These are phyloP conservation scores for Chloroclysta siterata DNA, from an alignment of 2,888 invertebrate species.

Conservation along the genomic window DNA sequence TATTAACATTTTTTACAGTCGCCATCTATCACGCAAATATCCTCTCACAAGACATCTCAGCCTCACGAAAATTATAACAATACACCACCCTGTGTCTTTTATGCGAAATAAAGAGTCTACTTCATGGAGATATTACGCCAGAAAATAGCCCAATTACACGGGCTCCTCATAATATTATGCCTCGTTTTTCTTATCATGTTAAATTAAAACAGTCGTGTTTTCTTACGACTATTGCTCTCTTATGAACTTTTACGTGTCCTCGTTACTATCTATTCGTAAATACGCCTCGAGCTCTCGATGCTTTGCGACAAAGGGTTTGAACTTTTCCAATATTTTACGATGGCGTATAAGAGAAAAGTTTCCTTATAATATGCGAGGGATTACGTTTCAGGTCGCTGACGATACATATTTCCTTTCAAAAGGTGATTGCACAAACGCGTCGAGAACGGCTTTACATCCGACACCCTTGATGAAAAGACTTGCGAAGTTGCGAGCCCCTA, in stretches of 20 bases:
- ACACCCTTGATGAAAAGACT: conserved; percentile 60
- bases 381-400: conserved; percentile 47
- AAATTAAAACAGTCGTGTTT: conserved; percentile 50
- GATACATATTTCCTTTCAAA: conserved; percentile 56
- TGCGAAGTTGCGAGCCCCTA: conserved; percentile 46
- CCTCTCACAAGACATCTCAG: conserved; percentile 28
- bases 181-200: conserved; percentile 47
- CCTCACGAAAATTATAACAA: conserved; percentile 36
- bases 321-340: conserved; percentile 58
- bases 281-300: conserved; percentile 40
- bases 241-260: conserved; percentile 33
- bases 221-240: conserved; percentile 46
- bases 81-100: conserved; percentile 44
- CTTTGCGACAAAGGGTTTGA: conserved; percentile 42
- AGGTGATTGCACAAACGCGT: conserved; percentile 69
- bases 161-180: conserved; percentile 45
- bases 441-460: conserved; percentile 52
- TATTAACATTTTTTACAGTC: conserved; percentile 40
- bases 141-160: conserved; percentile 49
- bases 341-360: conserved; percentile 45
- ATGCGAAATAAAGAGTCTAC: conserved; percentile 48
- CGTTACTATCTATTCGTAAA: conserved; percentile 37
- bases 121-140: conserved; percentile 47
- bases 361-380: conserved; percentile 49
- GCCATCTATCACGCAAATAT: conserved; percentile 28